phyloP scores from a whole-genome alignment of 1,140 invertebrate genomes.

The Drosophila tropicalis region DNA sequence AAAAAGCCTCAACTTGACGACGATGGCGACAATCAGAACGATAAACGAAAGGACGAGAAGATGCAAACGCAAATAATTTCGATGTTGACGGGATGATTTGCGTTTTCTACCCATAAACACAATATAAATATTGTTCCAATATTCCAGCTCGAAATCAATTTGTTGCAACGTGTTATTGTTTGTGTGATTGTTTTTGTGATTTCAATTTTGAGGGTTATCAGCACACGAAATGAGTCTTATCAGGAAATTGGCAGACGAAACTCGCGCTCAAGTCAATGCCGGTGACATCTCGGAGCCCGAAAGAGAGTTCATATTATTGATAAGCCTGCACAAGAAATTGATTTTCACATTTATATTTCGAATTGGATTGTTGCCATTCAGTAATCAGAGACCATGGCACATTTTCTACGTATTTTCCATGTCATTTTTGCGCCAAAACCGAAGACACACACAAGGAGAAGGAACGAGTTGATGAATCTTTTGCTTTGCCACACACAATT shows the following conservation, averaged over 20 bases:
- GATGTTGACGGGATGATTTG: constrained; percentile 80
- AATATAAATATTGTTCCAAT: constrained; percentile 21
- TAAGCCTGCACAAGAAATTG: constrained; percentile 52
- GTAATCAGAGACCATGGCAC: constrained; percentile 44
- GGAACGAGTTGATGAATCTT: neutral
- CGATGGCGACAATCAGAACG: constrained; percentile 76
- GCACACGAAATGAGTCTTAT: constrained; percentile 29
- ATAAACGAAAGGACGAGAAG: constrained; percentile 80
- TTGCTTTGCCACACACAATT: neutral
- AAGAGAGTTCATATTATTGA: constrained; percentile 54
- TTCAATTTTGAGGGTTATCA: constrained; percentile 53
- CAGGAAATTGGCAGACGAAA: constrained; percentile 26
- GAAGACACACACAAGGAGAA: constrained; percentile 22
- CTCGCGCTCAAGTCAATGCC: constrained; percentile 35
- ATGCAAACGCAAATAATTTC: constrained; percentile 83
- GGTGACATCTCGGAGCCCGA: constrained; percentile 59
- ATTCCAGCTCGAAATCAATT: constrained; percentile 51
- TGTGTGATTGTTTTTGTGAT: constrained; percentile 4
- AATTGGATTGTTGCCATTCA: constrained; percentile 43
- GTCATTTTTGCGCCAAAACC: constrained; percentile 69
- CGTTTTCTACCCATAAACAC: constrained; percentile 83
- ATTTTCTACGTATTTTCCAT: constrained; percentile 82
- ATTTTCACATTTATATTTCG: constrained; percentile 24
- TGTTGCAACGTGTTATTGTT: neutral
- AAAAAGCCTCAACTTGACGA: constrained; percentile 69